Evolutionary conservation across 2,113 vertebrate genomes (phyloP).

Genomic region (Lucifuga dentata): DNA sequence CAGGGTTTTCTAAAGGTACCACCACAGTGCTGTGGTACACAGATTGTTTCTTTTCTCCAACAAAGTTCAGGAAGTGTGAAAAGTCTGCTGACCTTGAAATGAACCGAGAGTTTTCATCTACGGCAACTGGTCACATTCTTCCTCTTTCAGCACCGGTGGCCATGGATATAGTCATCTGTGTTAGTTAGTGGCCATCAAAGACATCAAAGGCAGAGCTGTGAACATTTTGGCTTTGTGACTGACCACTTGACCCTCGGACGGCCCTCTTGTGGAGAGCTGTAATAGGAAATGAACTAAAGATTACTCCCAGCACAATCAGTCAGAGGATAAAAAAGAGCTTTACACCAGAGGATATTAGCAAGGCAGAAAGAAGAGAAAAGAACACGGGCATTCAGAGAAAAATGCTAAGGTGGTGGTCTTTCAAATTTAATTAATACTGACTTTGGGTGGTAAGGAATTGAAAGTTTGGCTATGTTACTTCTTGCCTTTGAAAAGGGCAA

Average conservation of each 20-base stretch:
- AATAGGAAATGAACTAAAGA: slow-evolving; percentile 79
- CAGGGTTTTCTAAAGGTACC: slow-evolving; percentile 14
- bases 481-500: slow-evolving; percentile 61
- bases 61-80: slow-evolving; percentile 46
- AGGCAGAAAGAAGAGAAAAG: slow-evolving; percentile 40
- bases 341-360: slow-evolving; percentile 61
- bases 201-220: slow-evolving; percentile 75
- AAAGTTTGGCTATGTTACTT: slow-evolving; percentile 30
- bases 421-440: slow-evolving; percentile 71
- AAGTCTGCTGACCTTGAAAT: slow-evolving; percentile 76
- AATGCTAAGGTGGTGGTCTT: slow-evolving; percentile 67
- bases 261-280: slow-evolving; percentile 33
- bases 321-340: slow-evolving; percentile 51
- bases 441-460: slow-evolving; percentile 62
- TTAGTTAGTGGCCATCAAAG: slow-evolving; percentile 67
- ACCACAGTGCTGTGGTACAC: neutral
- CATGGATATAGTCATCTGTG: slow-evolving; percentile 79
- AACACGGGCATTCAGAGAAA: slow-evolving; percentile 49
- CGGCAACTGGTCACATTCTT: slow-evolving; percentile 70
- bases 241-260: slow-evolving; percentile 78
- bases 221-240: slow-evolving; percentile 63
- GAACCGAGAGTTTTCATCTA: slow-evolving; percentile 67
- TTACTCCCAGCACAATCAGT: slow-evolving; percentile 61
- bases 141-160: slow-evolving; percentile 68
- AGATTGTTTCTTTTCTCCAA: slow-evolving; percentile 30